Evolutionary conservation across 2,888 invertebrate genomes (phyloP).

Genomic region (Sinelater perroti): DNA sequence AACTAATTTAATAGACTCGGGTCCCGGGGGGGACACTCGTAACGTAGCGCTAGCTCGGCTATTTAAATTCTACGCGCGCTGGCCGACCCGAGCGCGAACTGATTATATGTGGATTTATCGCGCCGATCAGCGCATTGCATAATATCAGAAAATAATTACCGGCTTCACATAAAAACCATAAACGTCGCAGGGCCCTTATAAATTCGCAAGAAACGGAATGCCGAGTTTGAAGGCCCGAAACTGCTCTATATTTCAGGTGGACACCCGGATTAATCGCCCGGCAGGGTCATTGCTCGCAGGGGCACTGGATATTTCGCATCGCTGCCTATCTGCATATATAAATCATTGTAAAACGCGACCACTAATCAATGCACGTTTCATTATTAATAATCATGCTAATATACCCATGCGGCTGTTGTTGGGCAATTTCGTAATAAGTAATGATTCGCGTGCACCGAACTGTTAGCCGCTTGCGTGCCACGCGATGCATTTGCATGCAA

Average conservation of each 20-base stretch:
- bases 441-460: slow-evolving; percentile 19
- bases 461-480: slow-evolving; percentile 2
- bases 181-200: slow-evolving; percentile 28
- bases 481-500: slow-evolving; percentile 10
- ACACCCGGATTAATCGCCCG: slow-evolving; percentile 41
- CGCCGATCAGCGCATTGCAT: slow-evolving; percentile 8
- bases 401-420: slow-evolving; percentile 36
- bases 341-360: slow-evolving; percentile 37
- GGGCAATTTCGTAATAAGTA: slow-evolving; percentile 35
- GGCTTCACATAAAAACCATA: slow-evolving; percentile 28
- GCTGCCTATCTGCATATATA: slow-evolving; percentile 38
- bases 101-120: slow-evolving; percentile 26
- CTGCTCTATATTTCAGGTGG: slow-evolving; percentile 41
- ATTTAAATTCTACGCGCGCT: slow-evolving; percentile 5
- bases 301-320: slow-evolving; percentile 39
- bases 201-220: slow-evolving; percentile 29
- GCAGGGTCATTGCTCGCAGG: slow-evolving; percentile 40
- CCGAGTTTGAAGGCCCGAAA: slow-evolving; percentile 29
- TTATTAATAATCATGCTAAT: slow-evolving; percentile 38
- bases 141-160: slow-evolving; percentile 24
- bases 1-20: slow-evolving; percentile 13
- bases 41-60: slow-evolving; percentile 8
- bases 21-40: not conserved
- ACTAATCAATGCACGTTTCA: slow-evolving; percentile 37
- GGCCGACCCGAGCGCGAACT: slow-evolving; percentile 7